Evolutionary conservation across 2,797 vertebrate genomes (phyloP).

Genomic region (Salmo trutta): DNA sequence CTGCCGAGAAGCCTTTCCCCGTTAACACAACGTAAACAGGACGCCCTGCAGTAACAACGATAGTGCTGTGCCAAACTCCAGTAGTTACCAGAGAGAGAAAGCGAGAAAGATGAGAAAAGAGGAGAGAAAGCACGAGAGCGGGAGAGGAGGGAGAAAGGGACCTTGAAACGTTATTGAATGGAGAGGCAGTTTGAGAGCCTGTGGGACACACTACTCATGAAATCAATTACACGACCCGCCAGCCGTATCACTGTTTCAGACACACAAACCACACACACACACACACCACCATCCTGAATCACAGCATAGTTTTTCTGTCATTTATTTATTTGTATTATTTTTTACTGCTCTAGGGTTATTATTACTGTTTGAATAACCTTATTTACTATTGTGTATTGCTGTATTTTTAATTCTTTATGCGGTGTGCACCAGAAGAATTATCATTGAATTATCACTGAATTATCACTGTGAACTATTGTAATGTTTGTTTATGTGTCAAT

Average conservation of each 20-base stretch:
- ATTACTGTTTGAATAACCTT: no score
- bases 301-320: no score
- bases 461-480: no score
- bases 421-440: no score
- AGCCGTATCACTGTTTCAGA: conserved; percentile 39
- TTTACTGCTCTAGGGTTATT: no score
- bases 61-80: conserved; percentile 41
- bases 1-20: conserved; percentile 68
- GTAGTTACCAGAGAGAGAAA: neutral
- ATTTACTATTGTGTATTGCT: no score
- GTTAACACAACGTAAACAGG: conserved; percentile 71
- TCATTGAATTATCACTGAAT: no score
- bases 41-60: conserved; percentile 66
- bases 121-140: conserved; percentile 11
- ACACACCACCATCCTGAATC: neutral
- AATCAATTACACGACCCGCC: conserved; percentile 52
- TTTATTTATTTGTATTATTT: no score
- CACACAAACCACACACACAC: conserved; percentile 20
- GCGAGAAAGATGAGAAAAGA: conserved; percentile 2
- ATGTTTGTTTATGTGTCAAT: no score
- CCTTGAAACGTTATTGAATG: conserved; percentile 54
- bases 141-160: conserved; percentile 21
- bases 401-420: no score
- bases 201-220: conserved; percentile 41
- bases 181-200: conserved; percentile 36